A percentile compares a stretch with the other conserved stretches of the same genome.
These are phyloP conservation scores for cattle (Bos taurus) DNA, from an alignment of 2,113 vertebrate species.

Conservation along the genomic window ARS-UCD2.0 NC_037345.1:65119501-65120000, in stretches of 20 bases:
- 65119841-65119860: background rate
- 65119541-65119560: constrained; percentile 32
- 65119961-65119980: background rate
- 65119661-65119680: background rate
- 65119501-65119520: constrained; percentile 24
- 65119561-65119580: constrained; percentile 44
- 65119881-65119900: background rate
- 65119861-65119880: background rate
- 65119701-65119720: background rate
- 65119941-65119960: background rate
- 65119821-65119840: background rate
- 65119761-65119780: background rate
- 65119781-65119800: background rate
- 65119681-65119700: background rate
- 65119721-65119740: background rate
- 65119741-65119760: background rate
- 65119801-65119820: background rate
- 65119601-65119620: background rate
- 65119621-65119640: background rate
- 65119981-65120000: background rate
- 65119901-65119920: background rate
- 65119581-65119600: background rate
- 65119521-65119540: background rate
- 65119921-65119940: background rate
- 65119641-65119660: background rate